These are phyloP conservation scores for Ernsta delagoae DNA, from an alignment of 2,888 invertebrate genomes.

Conservation along the genomic window DNA sequence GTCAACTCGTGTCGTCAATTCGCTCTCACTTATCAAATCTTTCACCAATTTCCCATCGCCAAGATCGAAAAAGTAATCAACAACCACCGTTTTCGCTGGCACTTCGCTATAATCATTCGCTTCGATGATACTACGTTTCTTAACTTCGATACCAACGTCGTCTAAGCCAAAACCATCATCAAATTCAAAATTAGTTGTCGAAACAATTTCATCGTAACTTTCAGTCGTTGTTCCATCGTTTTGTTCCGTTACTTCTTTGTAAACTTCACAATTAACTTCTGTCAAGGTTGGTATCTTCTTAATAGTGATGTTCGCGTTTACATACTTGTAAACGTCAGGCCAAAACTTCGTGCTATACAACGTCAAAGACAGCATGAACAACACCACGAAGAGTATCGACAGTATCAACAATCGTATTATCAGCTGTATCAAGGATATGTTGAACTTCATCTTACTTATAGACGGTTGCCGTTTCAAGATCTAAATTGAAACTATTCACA, in stretches of 20 bases:
- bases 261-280: constrained; percentile 61
- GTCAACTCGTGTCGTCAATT: constrained; percentile 52
- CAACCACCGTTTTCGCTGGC: constrained; percentile 49
- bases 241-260: constrained; percentile 57
- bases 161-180: constrained; percentile 54
- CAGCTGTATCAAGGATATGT: constrained; percentile 57
- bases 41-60: constrained; percentile 43
- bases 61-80: constrained; percentile 64
- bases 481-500: constrained; percentile 38
- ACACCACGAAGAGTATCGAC: constrained; percentile 62
- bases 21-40: constrained; percentile 60
- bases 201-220: constrained; percentile 47
- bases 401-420: constrained; percentile 61
- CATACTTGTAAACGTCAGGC: constrained; percentile 73
- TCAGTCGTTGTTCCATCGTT: constrained; percentile 54
- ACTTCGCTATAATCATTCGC: constrained; percentile 54
- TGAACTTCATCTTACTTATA: constrained; percentile 57
- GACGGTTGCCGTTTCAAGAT: constrained; percentile 37
- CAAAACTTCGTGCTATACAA: constrained; percentile 71
- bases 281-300: constrained; percentile 70
- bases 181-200: constrained; percentile 49
- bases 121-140: constrained; percentile 48
- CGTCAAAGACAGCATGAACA: constrained; percentile 64
- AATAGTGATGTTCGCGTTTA: constrained; percentile 74
- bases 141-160: constrained; percentile 48